Percentiles rank a stretch among this genome's conserved stretches.
Evolutionary conservation across 2,888 invertebrate species (phyloP).

Genomic region (Mayetiola destructor): DNA sequence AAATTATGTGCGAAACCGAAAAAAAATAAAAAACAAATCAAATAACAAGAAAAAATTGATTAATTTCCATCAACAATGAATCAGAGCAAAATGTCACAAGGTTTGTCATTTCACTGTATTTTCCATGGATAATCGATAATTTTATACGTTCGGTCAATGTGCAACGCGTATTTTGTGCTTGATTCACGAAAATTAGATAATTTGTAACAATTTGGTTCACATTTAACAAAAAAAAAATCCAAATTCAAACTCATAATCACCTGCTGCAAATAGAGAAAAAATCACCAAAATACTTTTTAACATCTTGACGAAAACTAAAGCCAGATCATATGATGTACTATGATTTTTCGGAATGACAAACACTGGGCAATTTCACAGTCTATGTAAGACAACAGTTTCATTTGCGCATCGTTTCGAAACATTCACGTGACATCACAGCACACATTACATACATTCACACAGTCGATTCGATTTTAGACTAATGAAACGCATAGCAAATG

Average conservation of each 20-base stretch:
- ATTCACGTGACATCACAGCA: background rate
- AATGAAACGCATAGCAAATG: background rate
- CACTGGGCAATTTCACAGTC: background rate
- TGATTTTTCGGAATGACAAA: constrained; percentile 9
- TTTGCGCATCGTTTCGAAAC: background rate
- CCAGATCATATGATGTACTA: constrained; percentile 30
- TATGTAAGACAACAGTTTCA: background rate
- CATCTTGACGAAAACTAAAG: constrained; percentile 27
- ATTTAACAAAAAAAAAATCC: constrained; percentile 21
- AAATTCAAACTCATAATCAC: constrained; percentile 30
- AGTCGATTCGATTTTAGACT: background rate
- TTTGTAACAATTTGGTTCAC: too few relatives aligned
- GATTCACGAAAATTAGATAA: background rate
- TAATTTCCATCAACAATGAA: background rate
- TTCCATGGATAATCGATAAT: constrained; percentile 8
- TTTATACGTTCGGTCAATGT: too few relatives aligned
- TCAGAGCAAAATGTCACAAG: background rate
- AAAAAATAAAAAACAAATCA: too few relatives aligned
- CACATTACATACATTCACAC: background rate
- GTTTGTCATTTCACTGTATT: constrained; percentile 3
- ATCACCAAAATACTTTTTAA: constrained; percentile 28
- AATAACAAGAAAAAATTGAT: too few relatives aligned
- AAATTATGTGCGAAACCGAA: constrained; percentile 1
- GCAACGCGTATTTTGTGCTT: too few relatives aligned
- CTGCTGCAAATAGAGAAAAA: constrained; percentile 27